phyloP scores from a whole-genome alignment of 2,888 invertebrate species.

The Caenorhabditis sinica region DNA sequence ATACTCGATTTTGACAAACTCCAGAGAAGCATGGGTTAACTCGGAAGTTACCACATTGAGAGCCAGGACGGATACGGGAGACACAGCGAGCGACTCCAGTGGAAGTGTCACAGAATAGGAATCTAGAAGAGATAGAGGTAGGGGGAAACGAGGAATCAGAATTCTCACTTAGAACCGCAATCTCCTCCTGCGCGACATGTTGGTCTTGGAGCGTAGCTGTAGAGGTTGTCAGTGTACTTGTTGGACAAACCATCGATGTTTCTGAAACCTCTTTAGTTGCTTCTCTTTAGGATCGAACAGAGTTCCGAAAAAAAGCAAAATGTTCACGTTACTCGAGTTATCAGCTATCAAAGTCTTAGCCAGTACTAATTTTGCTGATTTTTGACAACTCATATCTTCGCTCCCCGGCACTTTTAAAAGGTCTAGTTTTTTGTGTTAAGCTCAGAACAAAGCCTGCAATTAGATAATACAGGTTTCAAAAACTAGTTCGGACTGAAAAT shows the following conservation, averaged over 20 bases:
- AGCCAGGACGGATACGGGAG: slow-evolving; percentile 77
- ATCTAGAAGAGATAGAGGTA: slow-evolving; percentile 57
- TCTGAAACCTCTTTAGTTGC: too few relatives aligned
- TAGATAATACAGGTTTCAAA: too few relatives aligned
- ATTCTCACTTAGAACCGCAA: slow-evolving; percentile 69
- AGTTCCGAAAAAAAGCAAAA: too few relatives aligned
- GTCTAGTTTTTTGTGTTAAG: too few relatives aligned
- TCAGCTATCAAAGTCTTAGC: too few relatives aligned
- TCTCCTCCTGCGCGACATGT: slow-evolving; percentile 71
- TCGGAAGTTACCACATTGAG: slow-evolving; percentile 74
- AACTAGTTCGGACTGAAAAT: too few relatives aligned
- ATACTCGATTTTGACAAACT: slow-evolving; percentile 75
- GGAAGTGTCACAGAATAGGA: slow-evolving; percentile 80
- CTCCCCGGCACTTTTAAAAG: too few relatives aligned
- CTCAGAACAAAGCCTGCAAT: too few relatives aligned
- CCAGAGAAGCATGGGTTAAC: slow-evolving; percentile 78
- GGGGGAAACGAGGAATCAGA: background rate
- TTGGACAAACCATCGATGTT: slow-evolving; percentile 80
- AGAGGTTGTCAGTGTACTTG: slow-evolving; percentile 81
- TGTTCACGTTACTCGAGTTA: too few relatives aligned
- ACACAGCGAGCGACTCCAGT: slow-evolving; percentile 77
- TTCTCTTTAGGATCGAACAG: too few relatives aligned
- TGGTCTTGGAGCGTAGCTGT: slow-evolving; percentile 78
- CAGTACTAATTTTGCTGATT: too few relatives aligned
- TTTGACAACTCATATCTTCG: too few relatives aligned